Evolutionary conservation across 2,113 vertebrate genomes (phyloP), one percentile per base, ranked within the genome.

Genomic region (Xyliphius kryptos): DNA sequence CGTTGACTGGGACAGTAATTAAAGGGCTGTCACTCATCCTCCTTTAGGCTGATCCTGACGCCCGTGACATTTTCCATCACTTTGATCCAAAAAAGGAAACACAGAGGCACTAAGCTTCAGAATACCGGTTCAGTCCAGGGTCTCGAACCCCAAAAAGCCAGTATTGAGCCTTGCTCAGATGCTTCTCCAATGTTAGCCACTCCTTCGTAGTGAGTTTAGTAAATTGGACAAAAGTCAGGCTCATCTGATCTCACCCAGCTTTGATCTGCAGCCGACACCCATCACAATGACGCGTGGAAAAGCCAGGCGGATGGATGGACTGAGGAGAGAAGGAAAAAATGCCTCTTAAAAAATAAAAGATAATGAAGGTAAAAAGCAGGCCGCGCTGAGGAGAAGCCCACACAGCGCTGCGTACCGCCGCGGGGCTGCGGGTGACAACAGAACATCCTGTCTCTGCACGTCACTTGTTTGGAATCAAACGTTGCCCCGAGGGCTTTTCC

Each of bases 1-100:
- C 74, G 79, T 78, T 85, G 79, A 85, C 79, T 75, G 80, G 68
- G 62, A 70, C 73, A 76, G 79, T 83, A 84, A 85, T 84, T 85
- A 82, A 81, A 81, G 65, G 75, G 70, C 81, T 70, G 80, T 85
- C 84, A 87, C 75, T 84, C 82, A 81, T 46, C 26, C 54, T 13
- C 13, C 6, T 12, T 61, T 11, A 53, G 52, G 50, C 16, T 53
- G 62, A 66, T 66, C 38, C 51, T 5, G 17, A 66, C 62, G 53
- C 55, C 9, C 6, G 10, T 38, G 36, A 54, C 49, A n/a, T 58
- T 19, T 26, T 12, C 20, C 49, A 53, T 21, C 32, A 47, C 15
- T 56, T 6, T 41, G 46, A 49, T 49, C 53, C 7, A 14, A 40
- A 15, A 64, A 8, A 11, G n/a, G 20, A 54, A 57, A 57, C 13